A percentile compares a stretch with the other conserved stretches of the same genome.
These are phyloP conservation scores for Bruchidius siliquastri DNA, from an alignment of 2,888 invertebrate species.

Conservation along the genomic window DNA sequence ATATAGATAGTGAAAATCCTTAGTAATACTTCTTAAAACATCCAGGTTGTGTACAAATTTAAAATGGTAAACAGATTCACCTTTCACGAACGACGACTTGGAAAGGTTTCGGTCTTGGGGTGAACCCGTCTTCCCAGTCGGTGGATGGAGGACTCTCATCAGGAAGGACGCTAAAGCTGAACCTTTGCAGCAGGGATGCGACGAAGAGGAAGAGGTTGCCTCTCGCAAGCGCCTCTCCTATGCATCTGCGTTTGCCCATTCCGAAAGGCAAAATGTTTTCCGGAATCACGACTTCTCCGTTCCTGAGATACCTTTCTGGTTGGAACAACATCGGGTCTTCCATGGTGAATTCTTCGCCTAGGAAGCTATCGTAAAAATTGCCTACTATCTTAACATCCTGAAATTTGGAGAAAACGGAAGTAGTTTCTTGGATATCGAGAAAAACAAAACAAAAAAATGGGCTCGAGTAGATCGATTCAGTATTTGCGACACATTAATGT, in stretches of 20 bases:
- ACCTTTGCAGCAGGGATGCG: slow-evolving; percentile 68
- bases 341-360: slow-evolving; percentile 61
- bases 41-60: no score
- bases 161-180: slow-evolving; percentile 61
- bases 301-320: slow-evolving; percentile 69
- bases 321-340: slow-evolving; percentile 66
- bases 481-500: no score
- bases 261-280: slow-evolving; percentile 76
- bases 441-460: no score
- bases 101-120: slow-evolving; percentile 70
- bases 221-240: slow-evolving; percentile 74
- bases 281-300: slow-evolving; percentile 56
- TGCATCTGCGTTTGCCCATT: slow-evolving; percentile 71
- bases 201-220: slow-evolving; percentile 76
- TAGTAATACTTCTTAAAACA: no score
- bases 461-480: no score
- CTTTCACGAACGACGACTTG: slow-evolving; percentile 53
- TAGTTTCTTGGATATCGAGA: no score
- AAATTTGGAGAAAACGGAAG: slow-evolving; percentile 22
- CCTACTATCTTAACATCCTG: slow-evolving; percentile 77
- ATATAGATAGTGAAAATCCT: no score
- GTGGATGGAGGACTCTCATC: slow-evolving; percentile 64
- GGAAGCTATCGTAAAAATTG: slow-evolving; percentile 68
- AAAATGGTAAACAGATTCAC: no score
- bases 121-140: slow-evolving; percentile 71